These are phyloP conservation scores for Zygogramma bicolorata DNA, from an alignment of 2,888 invertebrate species.

Conservation along the genomic window DNA sequence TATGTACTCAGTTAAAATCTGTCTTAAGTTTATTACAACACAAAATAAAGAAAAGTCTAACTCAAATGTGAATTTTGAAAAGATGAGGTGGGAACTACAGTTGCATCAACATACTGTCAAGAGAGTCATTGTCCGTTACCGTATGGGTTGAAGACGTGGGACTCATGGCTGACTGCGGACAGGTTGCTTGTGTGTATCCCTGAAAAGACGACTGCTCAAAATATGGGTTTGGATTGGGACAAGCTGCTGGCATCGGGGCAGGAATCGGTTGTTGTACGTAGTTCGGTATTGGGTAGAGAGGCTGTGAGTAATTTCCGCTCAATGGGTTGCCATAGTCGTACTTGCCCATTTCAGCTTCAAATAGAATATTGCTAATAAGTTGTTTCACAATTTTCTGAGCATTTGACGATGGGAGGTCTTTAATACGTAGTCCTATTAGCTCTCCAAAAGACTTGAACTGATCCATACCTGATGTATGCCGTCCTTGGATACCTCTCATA, in stretches of 20 bases:
- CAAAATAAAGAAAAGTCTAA: conserved; percentile 6
- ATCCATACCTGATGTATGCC: neutral
- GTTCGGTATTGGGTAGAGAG: conserved; percentile 6
- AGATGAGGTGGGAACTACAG: conserved; percentile 23
- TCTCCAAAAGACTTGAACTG: conserved; percentile 15
- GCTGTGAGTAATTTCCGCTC: conserved; percentile 12
- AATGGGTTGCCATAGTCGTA: conserved; percentile 20
- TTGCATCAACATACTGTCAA: conserved; percentile 24
- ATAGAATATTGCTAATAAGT: conserved; percentile 13
- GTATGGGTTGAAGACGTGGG: conserved; percentile 18
- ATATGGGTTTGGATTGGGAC: conserved; percentile 13
- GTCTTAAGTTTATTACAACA: conserved; percentile 10
- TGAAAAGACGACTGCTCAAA: conserved; percentile 16
- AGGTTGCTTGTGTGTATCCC: conserved; percentile 8
- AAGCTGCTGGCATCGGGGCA: conserved; percentile 3
- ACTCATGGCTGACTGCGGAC: conserved; percentile 6
- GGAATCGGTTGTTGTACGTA: neutral
- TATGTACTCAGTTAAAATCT: neutral
- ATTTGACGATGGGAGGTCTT: conserved; percentile 8
- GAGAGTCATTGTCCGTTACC: conserved; percentile 11
- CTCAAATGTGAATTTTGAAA: conserved; percentile 14
- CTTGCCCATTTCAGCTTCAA: conserved; percentile 31
- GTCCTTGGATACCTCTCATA: conserved; percentile 9
- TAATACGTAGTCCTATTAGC: conserved; percentile 11
- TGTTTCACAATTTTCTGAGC: conserved; percentile 7